Percentiles rank a stretch among this genome's conserved stretches.
Conservation (phyloP, 1,140 invertebrate species). For the Eurosta solidaginis region DNA sequence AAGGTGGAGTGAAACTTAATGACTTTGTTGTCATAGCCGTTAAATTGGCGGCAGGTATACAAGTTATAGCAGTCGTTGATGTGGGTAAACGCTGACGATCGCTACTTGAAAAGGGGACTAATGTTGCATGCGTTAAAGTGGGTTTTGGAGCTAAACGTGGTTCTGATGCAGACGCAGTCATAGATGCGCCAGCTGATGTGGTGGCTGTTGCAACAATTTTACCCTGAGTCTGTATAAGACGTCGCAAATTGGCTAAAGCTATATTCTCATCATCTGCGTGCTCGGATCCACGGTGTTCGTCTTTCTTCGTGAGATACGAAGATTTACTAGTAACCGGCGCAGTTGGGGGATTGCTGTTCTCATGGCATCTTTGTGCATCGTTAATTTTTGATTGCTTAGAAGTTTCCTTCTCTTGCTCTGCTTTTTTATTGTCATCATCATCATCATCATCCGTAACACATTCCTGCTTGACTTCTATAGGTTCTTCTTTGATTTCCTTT, state of each 20-base stretch:
- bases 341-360: neutral
- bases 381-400: neutral
- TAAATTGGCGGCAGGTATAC: slow-evolving; percentile 9
- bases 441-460: slow-evolving; percentile 32
- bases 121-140: neutral
- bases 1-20: slow-evolving; percentile 33
- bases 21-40: neutral
- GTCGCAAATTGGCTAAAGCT: neutral
- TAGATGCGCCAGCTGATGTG: neutral
- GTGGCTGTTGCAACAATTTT: neutral
- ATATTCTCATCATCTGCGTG: slow-evolving; percentile 1
- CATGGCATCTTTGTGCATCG: neutral
- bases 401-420: neutral
- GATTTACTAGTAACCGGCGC: neutral
- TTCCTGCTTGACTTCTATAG: slow-evolving; percentile 39
- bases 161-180: neutral
- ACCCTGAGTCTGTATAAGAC: neutral
- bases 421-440: neutral
- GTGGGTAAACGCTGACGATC: neutral
- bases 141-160: neutral
- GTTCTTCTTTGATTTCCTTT: slow-evolving; percentile 49
- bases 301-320: neutral
- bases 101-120: neutral
- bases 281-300: neutral
- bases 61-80: slow-evolving; percentile 12